Percentiles rank a stretch among this genome's conserved stretches.
These are phyloP conservation scores for Myotis findleyi DNA, from an alignment of 2,797 vertebrate species.

Conservation along the genomic window DNA sequence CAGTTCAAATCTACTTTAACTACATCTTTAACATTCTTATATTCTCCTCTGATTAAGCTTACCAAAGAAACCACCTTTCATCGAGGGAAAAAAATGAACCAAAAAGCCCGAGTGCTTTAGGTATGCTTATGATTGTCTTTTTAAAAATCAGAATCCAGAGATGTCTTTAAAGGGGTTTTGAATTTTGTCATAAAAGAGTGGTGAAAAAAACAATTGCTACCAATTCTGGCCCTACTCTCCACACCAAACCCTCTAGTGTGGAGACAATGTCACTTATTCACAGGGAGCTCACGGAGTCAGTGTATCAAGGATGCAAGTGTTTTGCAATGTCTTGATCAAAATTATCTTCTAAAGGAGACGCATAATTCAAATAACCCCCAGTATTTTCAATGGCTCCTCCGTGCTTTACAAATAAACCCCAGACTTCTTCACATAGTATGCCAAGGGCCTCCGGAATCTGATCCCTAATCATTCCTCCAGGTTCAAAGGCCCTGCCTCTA, in stretches of 20 bases:
- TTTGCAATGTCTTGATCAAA: neutral
- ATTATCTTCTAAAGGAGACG: neutral
- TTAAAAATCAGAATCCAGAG: neutral
- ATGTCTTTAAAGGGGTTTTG: neutral
- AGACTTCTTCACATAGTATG: neutral
- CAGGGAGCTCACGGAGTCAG: neutral
- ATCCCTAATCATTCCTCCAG: neutral
- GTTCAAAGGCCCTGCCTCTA: neutral
- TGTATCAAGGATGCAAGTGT: neutral
- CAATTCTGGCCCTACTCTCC: neutral
- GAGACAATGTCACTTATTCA: neutral
- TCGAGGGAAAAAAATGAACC: neutral
- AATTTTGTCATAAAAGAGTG: neutral
- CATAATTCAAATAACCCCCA: neutral
- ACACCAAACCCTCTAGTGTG: neutral
- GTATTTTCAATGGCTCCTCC: neutral
- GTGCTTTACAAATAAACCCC: constrained; percentile 9
- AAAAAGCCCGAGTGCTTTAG: neutral
- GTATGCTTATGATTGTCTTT: neutral
- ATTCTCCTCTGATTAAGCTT: constrained; percentile 30
- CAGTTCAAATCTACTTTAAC: neutral
- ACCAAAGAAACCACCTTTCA: constrained; percentile 34
- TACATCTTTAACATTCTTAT: neutral
- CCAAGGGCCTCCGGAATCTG: neutral
- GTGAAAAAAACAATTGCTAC: neutral